Evolutionary conservation across 2,888 invertebrate genomes (phyloP).

Genomic region (Bimastos eiseni): DNA sequence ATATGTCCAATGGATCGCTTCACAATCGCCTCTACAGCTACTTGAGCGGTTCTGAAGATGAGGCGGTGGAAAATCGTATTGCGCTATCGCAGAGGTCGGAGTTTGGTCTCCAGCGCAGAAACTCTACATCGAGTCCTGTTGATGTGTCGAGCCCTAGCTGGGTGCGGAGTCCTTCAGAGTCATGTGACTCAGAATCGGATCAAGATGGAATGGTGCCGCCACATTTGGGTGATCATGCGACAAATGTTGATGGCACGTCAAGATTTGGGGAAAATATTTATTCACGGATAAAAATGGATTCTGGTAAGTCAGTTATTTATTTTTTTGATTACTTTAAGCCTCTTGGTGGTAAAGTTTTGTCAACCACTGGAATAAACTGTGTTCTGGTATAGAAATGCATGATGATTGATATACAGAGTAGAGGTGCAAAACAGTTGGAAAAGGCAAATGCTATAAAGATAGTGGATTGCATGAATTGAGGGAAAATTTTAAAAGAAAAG

Average conservation of each 20-base stretch:
- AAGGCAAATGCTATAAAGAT: not conserved
- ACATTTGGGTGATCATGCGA: not conserved
- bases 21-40: constrained; percentile 25
- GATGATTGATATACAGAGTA: not conserved
- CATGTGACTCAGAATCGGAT: not conserved
- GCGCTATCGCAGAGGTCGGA: not conserved
- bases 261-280: constrained; percentile 22
- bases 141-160: constrained; percentile 16
- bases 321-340: not conserved
- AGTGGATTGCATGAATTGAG: not conserved
- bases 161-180: constrained; percentile 16
- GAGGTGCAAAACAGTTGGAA: not conserved
- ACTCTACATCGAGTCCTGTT: not conserved
- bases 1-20: constrained; percentile 7
- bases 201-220: not conserved
- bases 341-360: not conserved
- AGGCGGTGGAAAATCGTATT: not conserved
- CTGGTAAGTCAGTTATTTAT: not conserved
- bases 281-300: constrained; percentile 23
- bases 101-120: constrained; percentile 17
- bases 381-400: not conserved
- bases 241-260: not conserved
- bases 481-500: not conserved
- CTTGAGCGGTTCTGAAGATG: not conserved
- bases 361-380: not conserved